phyloP scores from a whole-genome alignment of 2,113 vertebrate genomes.

The Ahaetulla prasina region DNA sequence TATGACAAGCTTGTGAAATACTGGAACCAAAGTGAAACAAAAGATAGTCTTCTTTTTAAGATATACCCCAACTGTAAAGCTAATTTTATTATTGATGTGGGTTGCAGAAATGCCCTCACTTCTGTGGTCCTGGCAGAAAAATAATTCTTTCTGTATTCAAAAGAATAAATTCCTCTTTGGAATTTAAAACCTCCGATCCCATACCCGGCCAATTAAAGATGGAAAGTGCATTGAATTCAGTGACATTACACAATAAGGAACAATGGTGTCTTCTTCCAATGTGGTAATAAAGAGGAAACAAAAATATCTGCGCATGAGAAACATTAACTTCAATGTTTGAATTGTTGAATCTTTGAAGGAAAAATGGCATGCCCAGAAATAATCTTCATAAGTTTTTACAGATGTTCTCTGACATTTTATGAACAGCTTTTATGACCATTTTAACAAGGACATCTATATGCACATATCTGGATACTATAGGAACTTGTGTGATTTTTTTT shows the following conservation, averaged over 20 bases:
- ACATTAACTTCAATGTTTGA: background rate
- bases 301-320: accelerated
- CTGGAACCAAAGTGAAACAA: background rate
- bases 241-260: background rate
- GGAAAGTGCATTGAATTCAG: background rate
- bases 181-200: background rate
- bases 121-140: constrained; percentile 14
- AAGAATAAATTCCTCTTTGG: constrained; percentile 17
- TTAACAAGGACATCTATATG: background rate
- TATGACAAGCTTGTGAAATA: constrained; percentile 7
- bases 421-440: background rate
- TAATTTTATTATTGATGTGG: constrained; percentile 10
- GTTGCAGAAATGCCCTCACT: background rate
- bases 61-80: background rate
- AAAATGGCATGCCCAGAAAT: background rate
- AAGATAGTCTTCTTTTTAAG: background rate
- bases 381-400: constrained; percentile 3
- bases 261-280: background rate
- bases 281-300: background rate
- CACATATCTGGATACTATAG: background rate
- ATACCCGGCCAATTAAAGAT: background rate
- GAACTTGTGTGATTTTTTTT: background rate
- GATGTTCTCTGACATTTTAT: background rate
- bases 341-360: background rate
- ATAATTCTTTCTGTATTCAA: background rate